Conservation (phyloP, 2,888 invertebrate species). For the Hanleya hanleyi region DNA sequence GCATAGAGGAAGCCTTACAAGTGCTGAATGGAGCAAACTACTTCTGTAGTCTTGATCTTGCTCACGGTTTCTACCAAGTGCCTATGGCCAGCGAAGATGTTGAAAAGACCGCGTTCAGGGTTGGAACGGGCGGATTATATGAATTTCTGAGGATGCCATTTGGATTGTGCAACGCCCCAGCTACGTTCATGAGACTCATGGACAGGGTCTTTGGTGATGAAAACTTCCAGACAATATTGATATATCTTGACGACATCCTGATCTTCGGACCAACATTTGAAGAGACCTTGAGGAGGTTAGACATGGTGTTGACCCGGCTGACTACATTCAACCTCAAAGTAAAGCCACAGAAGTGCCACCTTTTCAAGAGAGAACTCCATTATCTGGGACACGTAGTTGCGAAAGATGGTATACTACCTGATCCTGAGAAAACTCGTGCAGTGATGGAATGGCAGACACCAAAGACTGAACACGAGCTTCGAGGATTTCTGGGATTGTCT, state of each 20-base stretch:
- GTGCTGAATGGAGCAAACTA: slow-evolving; percentile 32
- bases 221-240: slow-evolving; percentile 34
- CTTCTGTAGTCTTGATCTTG: slow-evolving; percentile 39
- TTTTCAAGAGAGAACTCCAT: neutral
- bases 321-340: neutral
- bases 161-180: slow-evolving; percentile 39
- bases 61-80: slow-evolving; percentile 43
- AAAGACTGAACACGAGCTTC: neutral
- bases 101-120: slow-evolving; percentile 41
- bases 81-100: slow-evolving; percentile 32
- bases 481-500: neutral
- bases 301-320: slow-evolving; percentile 18
- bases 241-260: slow-evolving; percentile 46
- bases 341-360: neutral
- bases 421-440: neutral
- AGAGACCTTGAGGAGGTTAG: too few relatives aligned
- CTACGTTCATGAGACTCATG: slow-evolving; percentile 42
- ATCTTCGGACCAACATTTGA: too few relatives aligned
- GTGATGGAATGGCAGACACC: neutral
- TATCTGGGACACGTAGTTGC: slow-evolving; percentile 13
- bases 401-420: neutral
- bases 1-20: slow-evolving; percentile 49
- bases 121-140: slow-evolving; percentile 24
- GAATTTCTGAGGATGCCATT: slow-evolving; percentile 39
- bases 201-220: slow-evolving; percentile 36